These are phyloP conservation scores for Strigamia crassipes DNA, from an alignment of 2,888 invertebrate genomes.

Conservation along the genomic window DNA sequence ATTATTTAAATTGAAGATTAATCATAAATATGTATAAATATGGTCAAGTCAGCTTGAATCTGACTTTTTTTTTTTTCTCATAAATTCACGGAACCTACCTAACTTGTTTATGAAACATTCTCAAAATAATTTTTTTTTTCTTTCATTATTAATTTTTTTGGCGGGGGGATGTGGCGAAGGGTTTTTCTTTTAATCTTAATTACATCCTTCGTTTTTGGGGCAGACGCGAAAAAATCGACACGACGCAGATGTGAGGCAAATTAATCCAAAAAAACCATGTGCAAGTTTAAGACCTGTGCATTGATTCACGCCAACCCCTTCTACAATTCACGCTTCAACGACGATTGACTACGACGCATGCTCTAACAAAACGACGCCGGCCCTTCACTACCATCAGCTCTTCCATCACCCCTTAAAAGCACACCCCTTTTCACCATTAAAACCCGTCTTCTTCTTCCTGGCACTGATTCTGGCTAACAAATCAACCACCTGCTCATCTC, in stretches of 20 bases:
- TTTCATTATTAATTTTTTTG: background rate
- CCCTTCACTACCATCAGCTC: constrained; percentile 1
- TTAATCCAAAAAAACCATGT: constrained; percentile 1
- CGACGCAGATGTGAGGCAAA: constrained; percentile 12
- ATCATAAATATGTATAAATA: too few species aligned
- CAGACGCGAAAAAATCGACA: background rate
- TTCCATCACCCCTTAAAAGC: constrained; percentile 15
- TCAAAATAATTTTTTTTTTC: background rate
- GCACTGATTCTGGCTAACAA: constrained; percentile 26
- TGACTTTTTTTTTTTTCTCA: too few species aligned
- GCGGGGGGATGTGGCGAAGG: background rate
- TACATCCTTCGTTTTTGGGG: background rate
- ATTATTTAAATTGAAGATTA: too few species aligned
- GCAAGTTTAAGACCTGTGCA: constrained; percentile 18
- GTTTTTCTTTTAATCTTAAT: background rate
- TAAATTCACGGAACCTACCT: background rate
- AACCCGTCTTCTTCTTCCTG: constrained; percentile 1
- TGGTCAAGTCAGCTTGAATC: too few species aligned
- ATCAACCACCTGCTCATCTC: constrained; percentile 23
- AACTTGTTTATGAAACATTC: background rate
- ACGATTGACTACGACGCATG: constrained; percentile 19
- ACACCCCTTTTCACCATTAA: constrained; percentile 22
- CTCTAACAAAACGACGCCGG: constrained; percentile 22
- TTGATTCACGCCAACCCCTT: constrained; percentile 22
- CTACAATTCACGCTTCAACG: constrained; percentile 22